Evolutionary conservation across 2,888 invertebrate genomes (phyloP).

Genomic region (Anodontia alba): DNA sequence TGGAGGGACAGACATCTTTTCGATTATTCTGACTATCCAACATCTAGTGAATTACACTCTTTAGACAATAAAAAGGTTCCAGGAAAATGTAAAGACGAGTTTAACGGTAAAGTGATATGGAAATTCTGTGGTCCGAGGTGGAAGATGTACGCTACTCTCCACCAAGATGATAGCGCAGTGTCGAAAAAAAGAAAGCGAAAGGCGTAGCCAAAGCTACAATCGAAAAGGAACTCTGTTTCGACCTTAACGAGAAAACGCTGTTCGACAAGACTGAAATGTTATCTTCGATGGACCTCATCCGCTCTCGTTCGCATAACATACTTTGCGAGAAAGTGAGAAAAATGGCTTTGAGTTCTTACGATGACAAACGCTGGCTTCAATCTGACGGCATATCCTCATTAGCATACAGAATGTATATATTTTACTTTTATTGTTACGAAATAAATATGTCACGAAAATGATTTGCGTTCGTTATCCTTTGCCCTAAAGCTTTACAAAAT

Average conservation of each 20-base stretch:
- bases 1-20: constrained; percentile 7
- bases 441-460: not conserved
- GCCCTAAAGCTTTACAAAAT: too few species aligned
- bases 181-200: not conserved
- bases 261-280: constrained; percentile 12
- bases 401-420: constrained; percentile 4
- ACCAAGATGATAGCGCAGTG: not conserved
- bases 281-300: constrained; percentile 13
- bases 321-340: constrained; percentile 4
- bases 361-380: constrained; percentile 12
- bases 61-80: constrained; percentile 6
- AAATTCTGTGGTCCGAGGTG: constrained; percentile 4
- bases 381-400: not conserved
- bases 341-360: not conserved
- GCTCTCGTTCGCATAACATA: constrained; percentile 2
- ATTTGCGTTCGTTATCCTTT: constrained; percentile 1
- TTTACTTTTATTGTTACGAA: not conserved
- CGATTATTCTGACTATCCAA: constrained; percentile 10
- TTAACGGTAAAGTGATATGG: not conserved
- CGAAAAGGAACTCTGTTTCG: not conserved
- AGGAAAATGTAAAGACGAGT: constrained; percentile 12
- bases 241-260: not conserved
- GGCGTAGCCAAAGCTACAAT: too few species aligned
- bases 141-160: not conserved
- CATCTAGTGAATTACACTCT: not conserved